phyloP scores from a whole-genome alignment of 2,888 invertebrate genomes.

The Griposia aprilina region DNA sequence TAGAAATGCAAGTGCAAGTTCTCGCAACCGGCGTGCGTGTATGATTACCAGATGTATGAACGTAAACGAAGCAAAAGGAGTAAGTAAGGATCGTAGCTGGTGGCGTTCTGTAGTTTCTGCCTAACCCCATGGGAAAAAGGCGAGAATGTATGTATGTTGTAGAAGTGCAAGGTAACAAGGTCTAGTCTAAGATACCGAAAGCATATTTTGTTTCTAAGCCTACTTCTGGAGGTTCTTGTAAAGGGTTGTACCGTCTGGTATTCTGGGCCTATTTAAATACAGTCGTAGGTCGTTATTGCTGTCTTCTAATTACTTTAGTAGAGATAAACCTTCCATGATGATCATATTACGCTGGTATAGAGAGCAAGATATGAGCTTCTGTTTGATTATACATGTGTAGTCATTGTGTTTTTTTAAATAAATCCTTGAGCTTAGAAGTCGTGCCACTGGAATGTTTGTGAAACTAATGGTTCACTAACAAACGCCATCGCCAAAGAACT shows the following conservation, averaged over 20 bases:
- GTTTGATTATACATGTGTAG: not conserved
- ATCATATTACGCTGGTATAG: too few relatives aligned
- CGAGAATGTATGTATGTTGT: not conserved
- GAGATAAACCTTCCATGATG: not conserved
- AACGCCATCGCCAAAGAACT: not conserved
- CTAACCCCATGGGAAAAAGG: not conserved
- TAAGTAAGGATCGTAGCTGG: not conserved
- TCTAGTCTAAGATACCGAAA: not conserved
- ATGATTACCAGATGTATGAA: not conserved
- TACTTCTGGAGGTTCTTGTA: not conserved
- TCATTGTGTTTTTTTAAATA: not conserved
- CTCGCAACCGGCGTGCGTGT: not conserved
- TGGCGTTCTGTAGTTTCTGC: not conserved
- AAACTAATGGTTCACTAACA: constrained; percentile 12
- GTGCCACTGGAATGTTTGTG: constrained; percentile 6
- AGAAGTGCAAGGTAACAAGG: not conserved
- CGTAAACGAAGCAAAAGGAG: not conserved
- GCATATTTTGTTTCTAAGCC: not conserved
- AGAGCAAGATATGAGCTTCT: not conserved
- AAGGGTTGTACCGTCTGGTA: not conserved
- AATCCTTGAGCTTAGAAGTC: not conserved
- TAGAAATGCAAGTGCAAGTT: not conserved
- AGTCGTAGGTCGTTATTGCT: not conserved
- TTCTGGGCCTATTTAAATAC: not conserved
- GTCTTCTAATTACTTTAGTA: not conserved